Percentiles rank a stretch among this genome's conserved stretches.
Evolutionary conservation across 2,888 invertebrate species (phyloP).

Genomic region (Linyphia triangularis): DNA sequence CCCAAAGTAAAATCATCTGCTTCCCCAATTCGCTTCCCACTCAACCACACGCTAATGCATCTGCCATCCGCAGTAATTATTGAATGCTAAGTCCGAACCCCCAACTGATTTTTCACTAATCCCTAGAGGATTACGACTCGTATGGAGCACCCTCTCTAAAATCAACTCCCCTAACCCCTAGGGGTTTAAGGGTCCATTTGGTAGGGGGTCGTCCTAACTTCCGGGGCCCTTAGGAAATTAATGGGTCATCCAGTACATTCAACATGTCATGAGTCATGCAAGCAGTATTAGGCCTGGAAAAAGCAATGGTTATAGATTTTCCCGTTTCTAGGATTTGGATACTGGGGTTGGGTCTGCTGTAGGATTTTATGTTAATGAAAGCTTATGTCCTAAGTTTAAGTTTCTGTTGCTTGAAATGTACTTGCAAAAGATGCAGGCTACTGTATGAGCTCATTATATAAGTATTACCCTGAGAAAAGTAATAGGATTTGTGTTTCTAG

Average conservation of each 20-base stretch:
- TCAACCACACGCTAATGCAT: constrained; percentile 18
- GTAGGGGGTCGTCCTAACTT: constrained; percentile 37
- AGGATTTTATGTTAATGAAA: too few relatives aligned
- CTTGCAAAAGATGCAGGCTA: too few relatives aligned
- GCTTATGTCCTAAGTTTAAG: too few relatives aligned
- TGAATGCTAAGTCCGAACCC: constrained; percentile 17
- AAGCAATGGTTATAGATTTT: too few relatives aligned
- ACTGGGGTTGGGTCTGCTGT: too few relatives aligned
- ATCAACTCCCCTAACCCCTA: not conserved
- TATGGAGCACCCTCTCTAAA: not conserved
- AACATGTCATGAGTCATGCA: constrained; percentile 45
- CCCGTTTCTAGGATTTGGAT: too few relatives aligned
- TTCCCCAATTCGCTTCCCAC: not conserved
- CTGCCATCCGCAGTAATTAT: constrained; percentile 11
- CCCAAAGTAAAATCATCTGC: not conserved
- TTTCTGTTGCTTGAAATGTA: too few relatives aligned
- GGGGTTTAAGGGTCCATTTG: constrained; percentile 23
- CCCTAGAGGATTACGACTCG: constrained; percentile 9
- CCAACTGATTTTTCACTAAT: constrained; percentile 19
- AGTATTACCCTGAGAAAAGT: too few relatives aligned
- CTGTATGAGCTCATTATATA: too few relatives aligned
- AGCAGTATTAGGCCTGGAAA: too few relatives aligned
- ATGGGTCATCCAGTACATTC: constrained; percentile 34
- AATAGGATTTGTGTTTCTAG: too few relatives aligned
- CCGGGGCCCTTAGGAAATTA: constrained; percentile 21